Evolutionary conservation across 2,797 vertebrate genomes (phyloP).

Genomic region (Cetoscarus ocellatus): DNA sequence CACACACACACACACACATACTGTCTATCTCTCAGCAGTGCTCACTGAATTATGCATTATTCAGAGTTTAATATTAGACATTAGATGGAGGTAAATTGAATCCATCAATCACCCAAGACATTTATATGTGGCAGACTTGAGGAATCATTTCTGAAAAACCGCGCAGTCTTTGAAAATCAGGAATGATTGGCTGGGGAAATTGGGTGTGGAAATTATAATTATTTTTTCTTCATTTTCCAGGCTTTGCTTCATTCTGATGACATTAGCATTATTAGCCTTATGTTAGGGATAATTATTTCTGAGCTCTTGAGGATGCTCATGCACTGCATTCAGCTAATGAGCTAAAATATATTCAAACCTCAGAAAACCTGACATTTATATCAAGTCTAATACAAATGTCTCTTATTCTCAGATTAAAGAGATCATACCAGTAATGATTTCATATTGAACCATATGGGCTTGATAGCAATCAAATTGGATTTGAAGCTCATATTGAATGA

Average conservation of each 20-base stretch:
- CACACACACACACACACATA: constrained; percentile 33
- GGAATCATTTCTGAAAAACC: constrained; percentile 72
- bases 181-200: constrained; percentile 76
- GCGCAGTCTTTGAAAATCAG: constrained; percentile 61
- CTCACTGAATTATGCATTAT: constrained; percentile 80
- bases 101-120: constrained; percentile 80
- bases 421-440: constrained; percentile 15
- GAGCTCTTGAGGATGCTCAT: constrained; percentile 45
- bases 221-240: constrained; percentile 74
- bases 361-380: constrained; percentile 33
- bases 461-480: constrained; percentile 18
- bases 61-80: constrained; percentile 81
- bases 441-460: constrained; percentile 3
- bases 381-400: constrained; percentile 28
- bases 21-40: constrained; percentile 35
- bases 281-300: constrained; percentile 63
- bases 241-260: constrained; percentile 67
- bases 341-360: constrained; percentile 36
- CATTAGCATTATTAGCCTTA: constrained; percentile 73
- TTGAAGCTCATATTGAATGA: constrained; percentile 38
- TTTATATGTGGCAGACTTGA: constrained; percentile 70
- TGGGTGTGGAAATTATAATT: constrained; percentile 73
- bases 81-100: constrained; percentile 81
- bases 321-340: constrained; percentile 50
- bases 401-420: constrained; percentile 26